A percentile compares a stretch with the other conserved stretches of the same genome.
These are phyloP conservation scores for Exephanes ischioxanthus DNA, from an alignment of 2,888 invertebrate genomes.

Conservation along the genomic window DNA sequence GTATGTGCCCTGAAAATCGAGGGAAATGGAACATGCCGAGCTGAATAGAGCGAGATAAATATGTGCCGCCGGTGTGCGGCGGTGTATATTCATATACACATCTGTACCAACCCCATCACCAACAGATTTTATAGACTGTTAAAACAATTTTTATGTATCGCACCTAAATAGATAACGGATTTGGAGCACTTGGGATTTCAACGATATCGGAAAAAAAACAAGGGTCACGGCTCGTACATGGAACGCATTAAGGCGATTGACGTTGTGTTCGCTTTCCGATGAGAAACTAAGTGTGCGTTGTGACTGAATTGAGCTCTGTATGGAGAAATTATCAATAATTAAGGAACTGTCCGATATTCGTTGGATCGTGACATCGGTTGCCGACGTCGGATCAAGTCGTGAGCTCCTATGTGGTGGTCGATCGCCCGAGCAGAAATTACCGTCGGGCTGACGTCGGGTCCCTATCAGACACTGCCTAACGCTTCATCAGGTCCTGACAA, in stretches of 20 bases:
- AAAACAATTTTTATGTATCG: conserved; percentile 24
- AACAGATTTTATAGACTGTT: conserved; percentile 43
- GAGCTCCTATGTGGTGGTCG: no score
- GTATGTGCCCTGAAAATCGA: conserved; percentile 33
- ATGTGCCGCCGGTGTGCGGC: conserved; percentile 21
- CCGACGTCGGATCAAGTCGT: no score
- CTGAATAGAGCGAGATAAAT: conserved; percentile 49
- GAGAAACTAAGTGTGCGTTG: neutral
- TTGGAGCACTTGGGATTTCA: neutral
- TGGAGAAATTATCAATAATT: neutral
- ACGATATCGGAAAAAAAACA: neutral
- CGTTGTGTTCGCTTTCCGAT: neutral
- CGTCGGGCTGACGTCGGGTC: no score
- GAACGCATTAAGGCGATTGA: neutral
- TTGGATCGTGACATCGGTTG: no score
- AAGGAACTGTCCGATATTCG: neutral
- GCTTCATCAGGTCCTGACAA: no score
- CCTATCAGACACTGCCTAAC: no score
- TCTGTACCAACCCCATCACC: neutral
- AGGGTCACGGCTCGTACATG: neutral
- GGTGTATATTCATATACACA: neutral
- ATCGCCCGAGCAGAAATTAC: no score
- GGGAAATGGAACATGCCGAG: conserved; percentile 48
- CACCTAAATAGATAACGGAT: neutral
- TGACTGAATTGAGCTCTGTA: neutral